Evolutionary conservation across 1,140 invertebrate species (phyloP), one percentile per base, ranked within the genome.

Genomic region (Nasonia giraulti): DNA sequence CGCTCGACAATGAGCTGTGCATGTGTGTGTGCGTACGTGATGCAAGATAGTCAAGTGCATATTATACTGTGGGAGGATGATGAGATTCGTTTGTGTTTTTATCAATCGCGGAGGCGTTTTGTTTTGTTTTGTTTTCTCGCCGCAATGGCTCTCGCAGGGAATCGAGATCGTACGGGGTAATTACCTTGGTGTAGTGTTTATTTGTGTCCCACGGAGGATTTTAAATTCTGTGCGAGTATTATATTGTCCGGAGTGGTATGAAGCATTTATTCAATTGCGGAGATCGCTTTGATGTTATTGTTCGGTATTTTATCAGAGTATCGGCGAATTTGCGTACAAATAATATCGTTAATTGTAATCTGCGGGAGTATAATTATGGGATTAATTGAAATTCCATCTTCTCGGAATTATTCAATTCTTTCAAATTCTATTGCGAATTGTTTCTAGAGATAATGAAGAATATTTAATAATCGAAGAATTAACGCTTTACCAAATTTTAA

Each of bases 1-100:
- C 31, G 66, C 78, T 69, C 68, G n/a, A 69, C 68, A 69, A 69
- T 69, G 68, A 69, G 68, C 5, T 69, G 3, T 23, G 68, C 68
- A 4, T 23, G 69, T 33, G 12, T 12, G 69, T 31, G 7, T 27
- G 27, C 17, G 12, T 12, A 23, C 12, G 69, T n/a, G 55, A 62
- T 62, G 55, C 17, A n/a, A 62, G 55, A 62, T 62, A 62, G 55
- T 20, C 7, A 20, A 6, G 55, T 62, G 20, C 17, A 44, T 10
- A 8, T 37, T 37, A 37, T 37, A 14, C 68, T 31, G 69, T 10
- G 40, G 68, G 10, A 73, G 69, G 1, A 44, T 17, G 40, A 81
- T 50, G 27, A 37, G 11, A 23, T 66, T 33, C n/a, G 27, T 37
- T 23, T 76, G 20, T 40, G 44, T 31, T 33, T 62, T 68, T 68